phyloP scores from a whole-genome alignment of 2,888 invertebrate genomes.

The Leptarthrus brevirostris region DNA sequence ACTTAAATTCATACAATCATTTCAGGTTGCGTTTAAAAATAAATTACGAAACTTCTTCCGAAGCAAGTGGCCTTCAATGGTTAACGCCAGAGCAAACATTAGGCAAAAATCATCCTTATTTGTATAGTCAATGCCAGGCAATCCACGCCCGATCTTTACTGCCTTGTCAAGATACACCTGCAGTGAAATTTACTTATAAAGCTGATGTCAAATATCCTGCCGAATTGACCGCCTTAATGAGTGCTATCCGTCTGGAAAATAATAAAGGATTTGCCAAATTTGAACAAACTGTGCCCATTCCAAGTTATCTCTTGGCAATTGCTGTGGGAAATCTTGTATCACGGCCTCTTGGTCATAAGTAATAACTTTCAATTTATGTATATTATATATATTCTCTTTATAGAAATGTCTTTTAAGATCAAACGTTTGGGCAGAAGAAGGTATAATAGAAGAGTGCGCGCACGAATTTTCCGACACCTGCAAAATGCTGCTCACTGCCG shows the following conservation, averaged over 20 bases:
- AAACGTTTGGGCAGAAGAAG: slow-evolving; percentile 90
- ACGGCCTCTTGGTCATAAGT: slow-evolving; percentile 78
- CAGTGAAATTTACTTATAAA: slow-evolving; percentile 86
- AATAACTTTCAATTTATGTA: slow-evolving; percentile 21
- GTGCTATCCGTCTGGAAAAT: slow-evolving; percentile 74
- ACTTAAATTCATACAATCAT: too few species aligned
- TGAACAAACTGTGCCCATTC: slow-evolving; percentile 83
- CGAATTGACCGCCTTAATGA: slow-evolving; percentile 87
- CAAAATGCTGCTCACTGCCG: slow-evolving; percentile 82
- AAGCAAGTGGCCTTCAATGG: slow-evolving; percentile 92
- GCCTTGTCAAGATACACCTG: slow-evolving; percentile 94
- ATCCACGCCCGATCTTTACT: slow-evolving; percentile 90
- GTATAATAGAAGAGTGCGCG: slow-evolving; percentile 82
- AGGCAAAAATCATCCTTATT: slow-evolving; percentile 85
- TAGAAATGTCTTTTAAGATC: slow-evolving; percentile 68
- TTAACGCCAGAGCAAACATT: slow-evolving; percentile 86
- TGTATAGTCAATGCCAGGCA: slow-evolving; percentile 88
- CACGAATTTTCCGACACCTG: slow-evolving; percentile 92
- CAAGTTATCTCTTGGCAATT: slow-evolving; percentile 89
- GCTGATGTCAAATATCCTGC: slow-evolving; percentile 79
- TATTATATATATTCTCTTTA: neutral
- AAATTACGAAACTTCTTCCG: slow-evolving; percentile 79
- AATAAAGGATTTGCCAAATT: slow-evolving; percentile 71
- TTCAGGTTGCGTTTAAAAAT: slow-evolving; percentile 69
- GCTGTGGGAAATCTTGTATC: slow-evolving; percentile 86